Base-by-base conservation (phyloP, 1,140 invertebrate species). In the Geopemphigus sp. region DNA sequence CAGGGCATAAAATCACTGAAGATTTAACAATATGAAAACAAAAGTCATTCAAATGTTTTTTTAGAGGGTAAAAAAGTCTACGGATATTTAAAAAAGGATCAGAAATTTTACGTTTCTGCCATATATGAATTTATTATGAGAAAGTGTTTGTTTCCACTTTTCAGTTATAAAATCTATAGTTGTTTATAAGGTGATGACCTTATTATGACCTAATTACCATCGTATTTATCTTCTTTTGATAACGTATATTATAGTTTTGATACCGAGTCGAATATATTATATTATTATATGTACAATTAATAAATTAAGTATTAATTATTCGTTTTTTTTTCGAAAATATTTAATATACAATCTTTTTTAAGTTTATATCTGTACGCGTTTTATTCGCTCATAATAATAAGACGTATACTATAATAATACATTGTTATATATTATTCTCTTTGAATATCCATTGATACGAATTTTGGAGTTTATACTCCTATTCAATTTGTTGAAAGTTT, bases 11-110 rank as follows among this genome's bases (percentile, higher is more conserved):
- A 54, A 72, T 72, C 68, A 54, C 10, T 29, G 47, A 72, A 72
- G 24, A 17, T 53, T 72, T 72, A 72, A 72, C 68, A 24, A 72
- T 10, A 72, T 47, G 53, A 72, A 72, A 72, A 72, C 17, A 24
- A 54, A 72, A 53, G 29, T 70, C 66, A 53, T 50, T 70, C 47
- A 53, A n/a, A 70, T 26, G 47, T 29, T 24, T 24, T 70, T 70
- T 70, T 10, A 70, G 50, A 70, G 47, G 45, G 24, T 1, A 17
- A 54, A 53, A 66, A 66, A 0, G 39, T 32, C 29, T 63, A 26
- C 26, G 17, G 10, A 47, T 53, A 53, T 53, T 53, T 1, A 39
- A n/a, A 32, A 72, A 29, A 53, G 45, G 66, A 53, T 70, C 47
- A 70, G 10, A 72, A n/a, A 72, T 72, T 10, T 19, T n/a, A 54